Base-by-base conservation (phyloP, 2,888 invertebrate genomes). In the Xestia rhomboidea region DNA sequence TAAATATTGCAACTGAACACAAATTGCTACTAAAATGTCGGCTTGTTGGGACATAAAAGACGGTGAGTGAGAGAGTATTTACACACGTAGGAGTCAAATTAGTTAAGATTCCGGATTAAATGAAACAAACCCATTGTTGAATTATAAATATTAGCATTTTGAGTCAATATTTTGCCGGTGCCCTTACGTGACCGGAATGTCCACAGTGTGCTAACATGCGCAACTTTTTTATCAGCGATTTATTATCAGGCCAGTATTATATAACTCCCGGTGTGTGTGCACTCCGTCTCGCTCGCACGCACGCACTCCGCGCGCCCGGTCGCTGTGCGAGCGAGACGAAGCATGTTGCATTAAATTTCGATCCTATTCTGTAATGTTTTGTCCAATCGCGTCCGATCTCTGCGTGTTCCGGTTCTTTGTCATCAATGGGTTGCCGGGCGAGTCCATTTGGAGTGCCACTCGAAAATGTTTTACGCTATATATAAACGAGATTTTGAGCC, bases 371-470 rank as follows among this genome's bases (percentile, higher is more conserved):
- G 94, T 94, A 93, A 94, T 91, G 94, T 93, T 93, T 94, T 93
- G 96, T 95, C 97, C 97, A 97, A 97, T 97, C 97, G 97, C 95
- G 96, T 94, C 93, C 95, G 95, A 96, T 96, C 96, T 96, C 94
- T 93, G 95, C 96, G 97, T 97, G 97, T 97, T 97, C 97, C 96
- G 96, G 96, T 97, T 97, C 97, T 97, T 97, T 97, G 97, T 97
- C 97, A 97, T 97, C 97, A 97, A 97, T 97, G 97, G 97, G 97
- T 97, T 96, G 97, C 96, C 97, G 97, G 97, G 95, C 96, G 96
- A 97, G 97, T 97, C 97, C 96, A 97, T 95, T 94, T 93, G 91
- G 88, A 92, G 94, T 94, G 92, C 91, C 90, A 88, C 92, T 94
- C 86, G 88, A 90, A 88, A 89, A 88, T 90, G 91, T 94, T 95